A percentile compares a stretch with the other conserved stretches of the same genome.
Conservation (phyloP, 2,797 vertebrate genomes). For the Adrianichthys oophorus region DNA sequence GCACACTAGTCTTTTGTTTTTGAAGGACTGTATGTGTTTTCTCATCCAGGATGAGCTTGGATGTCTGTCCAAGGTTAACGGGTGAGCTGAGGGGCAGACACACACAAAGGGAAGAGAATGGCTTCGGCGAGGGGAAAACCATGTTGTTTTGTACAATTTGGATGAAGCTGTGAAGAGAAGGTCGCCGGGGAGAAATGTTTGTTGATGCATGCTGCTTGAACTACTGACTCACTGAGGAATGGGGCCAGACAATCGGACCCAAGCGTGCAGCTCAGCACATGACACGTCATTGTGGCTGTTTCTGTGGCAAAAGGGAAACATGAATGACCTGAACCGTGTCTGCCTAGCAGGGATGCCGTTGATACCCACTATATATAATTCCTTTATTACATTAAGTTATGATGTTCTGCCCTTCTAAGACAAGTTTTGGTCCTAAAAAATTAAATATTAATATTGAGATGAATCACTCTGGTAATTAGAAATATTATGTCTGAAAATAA, state of each 20-base stretch:
- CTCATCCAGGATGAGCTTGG: slow-evolving; percentile 25
- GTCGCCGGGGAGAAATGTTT: slow-evolving; percentile 52
- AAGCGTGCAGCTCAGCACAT: slow-evolving; percentile 26
- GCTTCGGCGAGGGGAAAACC: slow-evolving; percentile 7
- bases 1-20: slow-evolving; percentile 30
- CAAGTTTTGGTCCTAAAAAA: no score
- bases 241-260: slow-evolving; percentile 11
- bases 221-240: slow-evolving; percentile 49
- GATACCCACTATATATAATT: no score
- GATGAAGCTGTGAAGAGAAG: slow-evolving; percentile 50
- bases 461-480: no score
- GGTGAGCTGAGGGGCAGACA: slow-evolving; percentile 23
- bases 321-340: slow-evolving; percentile 43
- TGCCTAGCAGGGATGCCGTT: slow-evolving; percentile 18
- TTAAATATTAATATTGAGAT: no score
- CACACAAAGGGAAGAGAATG: slow-evolving; percentile 13
- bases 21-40: slow-evolving; percentile 15
- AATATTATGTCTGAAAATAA: no score
- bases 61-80: slow-evolving; percentile 15
- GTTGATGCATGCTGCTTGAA: slow-evolving; percentile 55
- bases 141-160: slow-evolving; percentile 60
- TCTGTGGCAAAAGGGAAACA: slow-evolving; percentile 56
- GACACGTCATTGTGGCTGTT: slow-evolving; percentile 51
- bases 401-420: no score
- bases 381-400: no score